Base-by-base conservation (phyloP, 2,888 invertebrate species). In the Hecatera dysodea region DNA sequence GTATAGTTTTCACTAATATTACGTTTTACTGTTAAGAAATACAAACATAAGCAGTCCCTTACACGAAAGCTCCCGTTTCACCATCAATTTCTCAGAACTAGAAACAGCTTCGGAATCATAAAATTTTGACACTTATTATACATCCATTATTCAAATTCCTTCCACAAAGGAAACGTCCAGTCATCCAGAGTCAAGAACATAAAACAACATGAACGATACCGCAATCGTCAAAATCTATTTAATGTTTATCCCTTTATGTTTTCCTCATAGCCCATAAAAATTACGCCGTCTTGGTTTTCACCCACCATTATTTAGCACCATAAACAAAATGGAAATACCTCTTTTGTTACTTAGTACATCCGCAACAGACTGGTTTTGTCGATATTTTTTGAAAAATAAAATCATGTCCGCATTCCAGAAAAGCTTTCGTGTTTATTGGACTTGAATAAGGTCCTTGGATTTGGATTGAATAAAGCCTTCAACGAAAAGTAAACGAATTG, bases 371-470 rank as follows among this genome's bases (percentile, higher is more conserved):
- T 55, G 70, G 78, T 78, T 78, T 19, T 27, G 24, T 69, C 75
- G 62, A 80, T 75, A 71, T 80, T 48, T 75, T 39, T 39, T 39
- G 75, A 78, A 81, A 81, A 80, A 60, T 42, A 33, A 29, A 39
- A 42, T 33, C n/a, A 46, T 44, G 44, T 82, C 83, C 83, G 82
- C 82, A 80, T 83, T 80, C 69, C 83, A 64, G 72, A 75, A 73
- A 81, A 77, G 52, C 29, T 61, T 55, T 22, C 57, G 52, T 44
- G 33, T 52, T 36, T 55, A 44, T 60, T 72, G 56, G 19, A 24
- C 52, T 61, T 53, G 0, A 52, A 44, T 36, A 50, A 42, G 50
- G 42, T 59, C 48, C 56, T 63, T 52, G 39, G 12, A 42, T 8
- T 22, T 42, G 24, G 29, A 46, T 46, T 33, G 33, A 1, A 17